Evolutionary conservation across 35 echinoderm and acorn worm species (phyloP).

Genomic region (Apostichopus japonicus): DNA sequence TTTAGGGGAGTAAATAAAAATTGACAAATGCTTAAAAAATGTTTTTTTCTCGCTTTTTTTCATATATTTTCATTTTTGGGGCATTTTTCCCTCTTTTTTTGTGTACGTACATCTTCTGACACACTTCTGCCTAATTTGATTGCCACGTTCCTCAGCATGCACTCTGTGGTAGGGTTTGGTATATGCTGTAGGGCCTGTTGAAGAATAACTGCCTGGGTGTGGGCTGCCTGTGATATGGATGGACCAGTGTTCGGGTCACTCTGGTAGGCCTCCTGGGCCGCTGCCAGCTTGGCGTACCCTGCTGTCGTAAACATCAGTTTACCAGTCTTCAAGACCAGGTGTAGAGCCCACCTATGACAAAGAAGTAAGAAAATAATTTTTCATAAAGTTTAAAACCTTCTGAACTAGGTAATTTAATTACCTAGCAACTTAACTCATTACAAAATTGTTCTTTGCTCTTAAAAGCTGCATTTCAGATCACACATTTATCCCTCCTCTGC

Average conservation of each 20-base stretch:
- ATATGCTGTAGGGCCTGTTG: constrained; percentile 98
- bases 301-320: constrained; percentile 98
- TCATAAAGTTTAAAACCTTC: neutral
- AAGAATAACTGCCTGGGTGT: constrained; percentile 93
- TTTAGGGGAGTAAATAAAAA: neutral
- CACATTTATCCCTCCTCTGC: too few relatives aligned
- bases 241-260: constrained; percentile 71
- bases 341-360: constrained; percentile 69
- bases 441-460: too few relatives aligned
- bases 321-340: constrained; percentile 92
- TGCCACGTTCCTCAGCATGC: constrained; percentile 93
- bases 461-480: too few relatives aligned
- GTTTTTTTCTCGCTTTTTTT: neutral
- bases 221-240: constrained; percentile 75
- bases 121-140: constrained; percentile 88
- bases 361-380: neutral
- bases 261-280: constrained; percentile 95
- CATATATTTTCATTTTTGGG: too few relatives aligned
- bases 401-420: too few relatives aligned
- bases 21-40: neutral
- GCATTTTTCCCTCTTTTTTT: too few relatives aligned
- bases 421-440: too few relatives aligned
- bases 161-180: constrained; percentile 92
- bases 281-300: constrained; percentile 92
- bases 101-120: constrained; percentile 84